Evolutionary conservation across 2,113 vertebrate species (phyloP), one percentile per base, ranked within the genome.

Genomic region (Istiophorus platypterus): DNA sequence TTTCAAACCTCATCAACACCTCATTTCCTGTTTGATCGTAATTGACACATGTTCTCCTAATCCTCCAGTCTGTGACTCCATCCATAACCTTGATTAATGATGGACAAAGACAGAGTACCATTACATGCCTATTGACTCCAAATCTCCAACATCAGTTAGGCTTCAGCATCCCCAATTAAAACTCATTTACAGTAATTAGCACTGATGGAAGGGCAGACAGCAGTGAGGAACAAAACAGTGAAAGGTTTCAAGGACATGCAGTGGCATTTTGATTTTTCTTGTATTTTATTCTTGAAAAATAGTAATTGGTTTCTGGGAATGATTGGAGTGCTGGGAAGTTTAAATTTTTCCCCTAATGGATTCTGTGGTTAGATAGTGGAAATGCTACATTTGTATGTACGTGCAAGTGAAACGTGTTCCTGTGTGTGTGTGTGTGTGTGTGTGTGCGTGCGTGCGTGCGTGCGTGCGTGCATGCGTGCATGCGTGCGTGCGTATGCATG

Each of bases 141-240:
- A 90, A 92, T 91, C 85, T 89, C 78, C 51, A 85, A 80, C 91
- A 92, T 92, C 87, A 85, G 91, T 87, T 87, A 72, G 86, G 86
- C 86, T 86, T 90, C 90, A 90, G 89, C 77, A 61, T 88, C 71
- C 71, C 78, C 83, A 80, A 89, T 91, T 92, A 88, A 88, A 90
- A 85, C 64, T 85, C 70, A 91, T 94, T 92, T 91, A 77, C 65
- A 72, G 85, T 90, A 92, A 94, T 94, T 94, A 93, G 91, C 63
- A 45, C 83, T 91, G 92, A 93, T 86, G 81, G 83, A 81, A 75
- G 72, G 81, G 82, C 87, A 89, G 85, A 76, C 82, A 72, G 85
- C 72, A 61, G 84, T 88, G 69, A 84, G 62, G 79, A 87, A 66
- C 58, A 72, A 51, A 85, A 84, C 78, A 61, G 29, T 49, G 70